These are phyloP conservation scores for Saguinus imperator DNA, from an alignment of 2,113 vertebrate species.

Conservation along the genomic window DNA sequence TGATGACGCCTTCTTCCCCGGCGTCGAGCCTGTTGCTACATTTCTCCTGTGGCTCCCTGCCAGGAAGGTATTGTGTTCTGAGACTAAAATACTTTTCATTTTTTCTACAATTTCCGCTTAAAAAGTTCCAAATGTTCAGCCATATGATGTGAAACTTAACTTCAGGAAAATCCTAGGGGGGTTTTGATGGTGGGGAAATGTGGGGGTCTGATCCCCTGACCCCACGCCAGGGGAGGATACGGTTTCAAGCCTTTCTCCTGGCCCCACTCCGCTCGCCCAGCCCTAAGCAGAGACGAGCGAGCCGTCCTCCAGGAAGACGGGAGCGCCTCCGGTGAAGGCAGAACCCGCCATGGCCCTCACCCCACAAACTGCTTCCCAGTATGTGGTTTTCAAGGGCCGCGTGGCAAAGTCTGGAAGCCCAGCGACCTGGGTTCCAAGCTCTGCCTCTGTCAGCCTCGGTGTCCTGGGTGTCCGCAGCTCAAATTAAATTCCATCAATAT, in stretches of 20 bases:
- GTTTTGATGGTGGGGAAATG: slow-evolving; percentile 40
- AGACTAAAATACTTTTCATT: slow-evolving; percentile 76
- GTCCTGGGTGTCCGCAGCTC: background rate
- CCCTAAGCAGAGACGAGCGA: background rate
- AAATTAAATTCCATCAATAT: too few relatives aligned
- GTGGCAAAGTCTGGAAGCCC: rapidly evolving
- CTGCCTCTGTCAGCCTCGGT: rapidly evolving
- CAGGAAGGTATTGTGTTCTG: slow-evolving; percentile 73
- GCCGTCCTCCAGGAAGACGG: background rate
- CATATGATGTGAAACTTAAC: slow-evolving; percentile 67
- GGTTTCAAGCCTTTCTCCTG: slow-evolving; percentile 53
- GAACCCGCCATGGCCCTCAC: background rate
- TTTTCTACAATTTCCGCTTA: slow-evolving; percentile 76
- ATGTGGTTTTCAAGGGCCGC: rapidly evolving
- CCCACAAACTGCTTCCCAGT: rapidly evolving
- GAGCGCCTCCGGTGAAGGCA: rapidly evolving
- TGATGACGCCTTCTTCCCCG: background rate
- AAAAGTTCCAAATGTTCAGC: slow-evolving; percentile 79
- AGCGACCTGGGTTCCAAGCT: background rate
- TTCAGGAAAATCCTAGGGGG: slow-evolving; percentile 58
- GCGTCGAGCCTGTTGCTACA: background rate
- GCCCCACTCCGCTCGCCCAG: background rate
- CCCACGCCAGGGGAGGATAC: background rate
- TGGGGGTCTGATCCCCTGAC: slow-evolving; percentile 40
- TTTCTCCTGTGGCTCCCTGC: slow-evolving; percentile 51